A percentile compares a stretch with the other conserved stretches of the same genome.
Evolutionary conservation across 2,888 invertebrate genomes (phyloP).

Genomic region (Herminia tarsipennalis): DNA sequence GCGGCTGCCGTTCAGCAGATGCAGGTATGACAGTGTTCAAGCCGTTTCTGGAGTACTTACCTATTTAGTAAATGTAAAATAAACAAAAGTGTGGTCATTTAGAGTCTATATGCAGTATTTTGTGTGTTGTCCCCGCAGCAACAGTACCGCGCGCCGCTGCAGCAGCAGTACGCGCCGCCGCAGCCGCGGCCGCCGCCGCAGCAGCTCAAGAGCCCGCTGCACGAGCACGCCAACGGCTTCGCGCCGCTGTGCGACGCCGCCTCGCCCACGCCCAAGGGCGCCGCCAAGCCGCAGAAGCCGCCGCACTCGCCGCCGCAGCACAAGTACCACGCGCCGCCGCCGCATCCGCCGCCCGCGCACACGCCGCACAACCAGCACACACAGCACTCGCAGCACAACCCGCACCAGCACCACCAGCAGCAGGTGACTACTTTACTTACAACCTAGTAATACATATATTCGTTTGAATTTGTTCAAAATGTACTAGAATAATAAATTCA

Average conservation of each 20-base stretch:
- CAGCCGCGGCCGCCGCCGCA: constrained; percentile 74
- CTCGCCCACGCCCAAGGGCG: constrained; percentile 82
- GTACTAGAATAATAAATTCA: too few species aligned
- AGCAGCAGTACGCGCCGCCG: constrained; percentile 78
- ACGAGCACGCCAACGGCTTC: constrained; percentile 81
- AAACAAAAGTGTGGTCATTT: too few species aligned
- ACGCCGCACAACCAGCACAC: constrained; percentile 64
- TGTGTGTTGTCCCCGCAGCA: constrained; percentile 54
- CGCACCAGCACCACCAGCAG: constrained; percentile 74
- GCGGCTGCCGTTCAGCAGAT: constrained; percentile 81
- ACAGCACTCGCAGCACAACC: constrained; percentile 75
- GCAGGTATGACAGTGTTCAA: constrained; percentile 59
- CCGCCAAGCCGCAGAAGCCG: constrained; percentile 67
- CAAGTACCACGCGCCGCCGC: constrained; percentile 79
- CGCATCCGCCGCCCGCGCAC: constrained; percentile 62
- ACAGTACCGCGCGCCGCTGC: constrained; percentile 77
- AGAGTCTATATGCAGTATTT: neutral
- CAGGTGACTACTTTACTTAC: constrained; percentile 34
- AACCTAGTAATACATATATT: neutral
- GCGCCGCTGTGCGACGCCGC: constrained; percentile 87
- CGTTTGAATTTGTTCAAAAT: neutral
- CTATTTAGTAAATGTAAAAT: too few species aligned
- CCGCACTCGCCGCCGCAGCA: constrained; percentile 81
- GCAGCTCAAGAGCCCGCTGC: constrained; percentile 86
- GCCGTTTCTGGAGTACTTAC: too few species aligned